Evolutionary conservation across 2,113 vertebrate species (phyloP), one percentile per base, ranked within the genome.

Genomic region (Tapirus terrestris): DNA sequence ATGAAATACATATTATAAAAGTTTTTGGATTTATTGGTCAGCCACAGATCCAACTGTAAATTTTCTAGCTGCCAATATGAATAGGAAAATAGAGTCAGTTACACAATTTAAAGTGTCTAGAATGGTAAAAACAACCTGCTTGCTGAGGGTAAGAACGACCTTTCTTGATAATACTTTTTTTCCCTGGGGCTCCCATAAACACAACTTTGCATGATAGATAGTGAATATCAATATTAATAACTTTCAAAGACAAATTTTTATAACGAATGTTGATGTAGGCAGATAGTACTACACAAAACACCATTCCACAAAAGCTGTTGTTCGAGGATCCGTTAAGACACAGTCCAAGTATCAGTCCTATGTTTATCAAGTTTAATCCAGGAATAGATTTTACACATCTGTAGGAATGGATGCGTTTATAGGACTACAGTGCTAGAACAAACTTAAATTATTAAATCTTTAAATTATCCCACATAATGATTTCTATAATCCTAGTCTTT

Each of bases 61-160:
- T 82, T 93, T 85, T 93, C 75, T 63, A 86, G 21, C 68, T 79
- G 5, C 51, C 68, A 75, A 8, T 86, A 7, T 80, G 8, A 96
- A 81, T 65, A 97, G 82, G 61, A 91, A 97, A 96, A 67, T 82
- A 70, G 43, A 91, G 27, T 97, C 77, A 89, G 11, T 91, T 94
- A 39, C 82, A 36, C 21, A 67, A 36, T 21, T 96, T 91, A 76
- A 83, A 86, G 11, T 86, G 3, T 73, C 56, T 89, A 0, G 96
- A 84, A 89, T 48, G 31, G 56, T 94, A 88, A 94, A 95, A 95
- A 61, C 29, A 92, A 89, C 60, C 33, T 94, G 36, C 36, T 93
- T 58, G 36, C 25, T 96, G 29, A 91, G 36, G 13, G 29, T 70
- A 84, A 87, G 51, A 53, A 92, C 39, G 86, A 2, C 86, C 94